Evolutionary conservation across 2,888 invertebrate genomes (phyloP), one percentile per base, ranked within the genome.

Genomic region (Sphinx pinastri): DNA sequence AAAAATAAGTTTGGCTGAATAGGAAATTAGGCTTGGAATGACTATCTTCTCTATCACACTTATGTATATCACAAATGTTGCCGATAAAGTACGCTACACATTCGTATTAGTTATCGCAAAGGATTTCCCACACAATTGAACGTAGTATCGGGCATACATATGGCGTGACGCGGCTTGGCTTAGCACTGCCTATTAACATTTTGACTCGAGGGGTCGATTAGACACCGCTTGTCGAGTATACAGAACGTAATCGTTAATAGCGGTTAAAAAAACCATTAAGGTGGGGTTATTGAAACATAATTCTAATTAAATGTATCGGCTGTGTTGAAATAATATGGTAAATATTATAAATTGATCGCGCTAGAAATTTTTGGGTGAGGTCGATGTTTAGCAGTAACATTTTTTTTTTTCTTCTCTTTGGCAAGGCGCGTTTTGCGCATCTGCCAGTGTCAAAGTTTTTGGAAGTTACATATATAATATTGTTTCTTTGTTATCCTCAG

Each of bases 151-250:
- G 49, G 63, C 47, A 19, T 47, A 63, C 63, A 16, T 60, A 7
- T 63, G 19, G 63, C 77, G 80, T 77, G 76, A 72, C 76, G 71
- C 74, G 75, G 57, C 16, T 75, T 75, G 68, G 73, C 72, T 69
- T 72, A 68, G 72, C 72, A 71, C 71, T 72, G 77, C 81, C 81
- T 83, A 86, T 89, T 89, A 89, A 84, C 86, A 83, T 88, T 88
- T 86, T 79, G 85, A 86, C 84, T 86, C 80, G 73, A 57, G 14
- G 86, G 86, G 84, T 78, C 75, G 87, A 87, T 87, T 77, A 70
- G 63, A 63, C n/a, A 63, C 19, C 49, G 49, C 47, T 19, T 13
- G 58, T 31, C 59, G 47, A 49, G 49, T 49, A 13, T 63, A 63
- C 71, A 75, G 75, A 74, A 76, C 70, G 60, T 52, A 63, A 19